Base-by-base conservation (phyloP, 1,140 invertebrate genomes). In the Zaprionus kolodkinae region DNA sequence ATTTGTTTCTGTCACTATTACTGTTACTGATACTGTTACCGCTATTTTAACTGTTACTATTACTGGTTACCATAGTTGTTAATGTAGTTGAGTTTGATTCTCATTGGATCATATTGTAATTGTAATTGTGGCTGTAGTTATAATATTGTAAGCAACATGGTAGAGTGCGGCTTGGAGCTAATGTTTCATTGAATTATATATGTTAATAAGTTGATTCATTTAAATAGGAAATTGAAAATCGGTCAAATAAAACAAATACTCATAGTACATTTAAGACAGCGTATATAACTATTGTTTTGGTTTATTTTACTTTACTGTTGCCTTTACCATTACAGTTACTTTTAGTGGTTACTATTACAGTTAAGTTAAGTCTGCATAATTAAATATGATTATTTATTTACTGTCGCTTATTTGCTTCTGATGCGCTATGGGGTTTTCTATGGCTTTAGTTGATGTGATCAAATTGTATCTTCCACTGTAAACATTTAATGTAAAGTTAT, bases 91-190 rank as follows among this genome's bases (percentile, higher is more conserved):
- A 40, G 59, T 50, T 55, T 30, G 25, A 38, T 54, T 35, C 15
- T 25, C 54, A 63, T 40, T 13, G 59, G 25, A 67, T 61, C 30
- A 10, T 64, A 60, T 59, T 63, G 59, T 60, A 54, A 63, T 70
- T 55, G 13, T 54, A 62, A 21, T 50, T 50, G 17, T 50, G 30
- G 45, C 63, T 74, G 72, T 72, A 64, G 64, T 71, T 65, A 43
- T 59, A 71, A 72, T 83, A 88, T 79, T 76, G 76, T 88, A 88
- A 87, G 80, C 80, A 75, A 77, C 86, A 68, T 88, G 76, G 66
- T 78, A 76, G 57, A 79, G 64, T 79, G 80, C 83, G 80, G 84
- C 84, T 87, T 87, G 84, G 84, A 87, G 84, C 84, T 87, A 87
- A 88, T 84, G 73, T 79, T 80, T 88, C 70, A 88, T 87, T 87